These are phyloP conservation scores for Panagrolaimus sp. DNA, from an alignment of 1,140 invertebrate species.

Conservation along the genomic window DNA sequence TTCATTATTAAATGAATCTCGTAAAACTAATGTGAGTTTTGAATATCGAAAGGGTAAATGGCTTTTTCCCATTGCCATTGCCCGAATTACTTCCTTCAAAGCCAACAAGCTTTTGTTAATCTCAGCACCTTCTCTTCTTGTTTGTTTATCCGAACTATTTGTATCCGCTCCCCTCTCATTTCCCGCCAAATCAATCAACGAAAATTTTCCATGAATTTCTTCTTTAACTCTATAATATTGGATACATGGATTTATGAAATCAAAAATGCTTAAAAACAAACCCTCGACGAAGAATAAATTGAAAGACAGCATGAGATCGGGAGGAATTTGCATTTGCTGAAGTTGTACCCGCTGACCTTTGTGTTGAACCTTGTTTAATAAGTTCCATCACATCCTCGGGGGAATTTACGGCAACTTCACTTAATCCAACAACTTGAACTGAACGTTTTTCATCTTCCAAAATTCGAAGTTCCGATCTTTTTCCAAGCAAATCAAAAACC, in stretches of 20 bases:
- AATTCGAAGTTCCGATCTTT: constrained; percentile 87
- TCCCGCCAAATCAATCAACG: constrained; percentile 93
- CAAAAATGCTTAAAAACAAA: constrained; percentile 24
- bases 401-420: constrained; percentile 74
- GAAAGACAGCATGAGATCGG: constrained; percentile 86
- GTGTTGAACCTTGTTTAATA: constrained; percentile 48
- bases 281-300: constrained; percentile 66
- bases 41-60: constrained; percentile 94
- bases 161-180: constrained; percentile 97
- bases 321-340: constrained; percentile 89
- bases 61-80: constrained; percentile 71
- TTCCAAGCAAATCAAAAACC: constrained; percentile 84
- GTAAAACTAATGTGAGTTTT: constrained; percentile 91
- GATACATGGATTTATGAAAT: not conserved
- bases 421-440: constrained; percentile 78
- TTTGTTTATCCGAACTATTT: constrained; percentile 86
- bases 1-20: constrained; percentile 97
- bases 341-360: constrained; percentile 78
- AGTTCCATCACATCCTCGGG: constrained; percentile 70
- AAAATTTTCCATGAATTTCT: constrained; percentile 87
- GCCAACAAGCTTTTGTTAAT: constrained; percentile 96
- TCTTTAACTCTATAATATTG: constrained; percentile 38
- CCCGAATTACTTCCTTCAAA: constrained; percentile 94
- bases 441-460: constrained; percentile 82
- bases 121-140: constrained; percentile 94